Evolutionary conservation across 2,888 invertebrate species (phyloP).

Genomic region (Synanthedon vespiformis): DNA sequence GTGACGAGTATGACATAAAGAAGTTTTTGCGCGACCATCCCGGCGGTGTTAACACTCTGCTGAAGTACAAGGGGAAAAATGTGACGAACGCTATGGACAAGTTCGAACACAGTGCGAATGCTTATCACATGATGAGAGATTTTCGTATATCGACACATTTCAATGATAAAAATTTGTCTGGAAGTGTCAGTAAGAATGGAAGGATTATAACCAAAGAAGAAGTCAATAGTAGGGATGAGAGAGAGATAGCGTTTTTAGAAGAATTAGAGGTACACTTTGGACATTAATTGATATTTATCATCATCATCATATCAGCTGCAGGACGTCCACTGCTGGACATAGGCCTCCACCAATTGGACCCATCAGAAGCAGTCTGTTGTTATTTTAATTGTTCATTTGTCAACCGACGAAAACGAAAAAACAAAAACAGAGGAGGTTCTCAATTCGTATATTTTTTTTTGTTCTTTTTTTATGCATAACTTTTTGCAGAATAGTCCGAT

Average conservation of each 20-base stretch:
- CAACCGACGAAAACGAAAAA: too few species aligned
- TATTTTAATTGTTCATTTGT: too few species aligned
- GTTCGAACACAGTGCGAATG: constrained; percentile 73
- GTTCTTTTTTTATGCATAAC: too few species aligned
- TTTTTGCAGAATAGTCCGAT: too few species aligned
- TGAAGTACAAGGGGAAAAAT: constrained; percentile 65
- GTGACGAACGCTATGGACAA: constrained; percentile 65
- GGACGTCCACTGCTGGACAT: too few species aligned
- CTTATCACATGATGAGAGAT: constrained; percentile 74
- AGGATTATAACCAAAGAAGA: constrained; percentile 52
- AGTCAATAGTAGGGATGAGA: constrained; percentile 15
- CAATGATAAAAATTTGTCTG: constrained; percentile 52
- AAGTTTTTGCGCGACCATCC: constrained; percentile 79
- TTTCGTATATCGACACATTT: constrained; percentile 60
- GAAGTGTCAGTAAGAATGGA: constrained; percentile 44
- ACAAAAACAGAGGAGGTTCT: too few species aligned
- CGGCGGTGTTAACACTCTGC: constrained; percentile 76
- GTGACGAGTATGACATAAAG: constrained; percentile 73
- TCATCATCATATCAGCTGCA: too few species aligned
- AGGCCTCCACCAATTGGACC: too few species aligned
- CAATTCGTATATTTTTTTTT: too few species aligned
- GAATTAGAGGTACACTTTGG: constrained; percentile 43
- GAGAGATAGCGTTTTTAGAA: constrained; percentile 49
- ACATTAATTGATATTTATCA: background rate
- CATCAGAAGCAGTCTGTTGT: too few species aligned